Evolutionary conservation across 2,888 invertebrate genomes (phyloP), one percentile per base, ranked within the genome.

Genomic region (Ochropacha duplaris): DNA sequence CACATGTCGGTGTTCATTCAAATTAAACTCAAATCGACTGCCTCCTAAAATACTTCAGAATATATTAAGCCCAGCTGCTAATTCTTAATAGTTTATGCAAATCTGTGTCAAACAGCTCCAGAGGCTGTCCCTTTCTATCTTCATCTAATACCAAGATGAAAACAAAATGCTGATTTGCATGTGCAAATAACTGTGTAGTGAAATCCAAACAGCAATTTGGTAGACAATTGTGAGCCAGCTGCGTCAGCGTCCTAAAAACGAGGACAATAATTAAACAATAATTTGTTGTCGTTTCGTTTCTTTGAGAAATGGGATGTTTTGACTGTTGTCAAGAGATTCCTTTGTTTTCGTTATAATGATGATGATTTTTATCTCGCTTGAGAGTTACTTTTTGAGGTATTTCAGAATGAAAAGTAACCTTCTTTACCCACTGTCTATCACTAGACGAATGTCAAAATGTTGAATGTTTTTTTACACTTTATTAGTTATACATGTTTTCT

Each of bases 141-240:
- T 74, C 75, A 75, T 73, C 74, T 72, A 75, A 67, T 74, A 76
- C 68, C 72, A 71, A 77, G 78, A 85, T 81, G 82, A 88, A 90
- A 90, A 90, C 90, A 90, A 92, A 90, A 89, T 84, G 80, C 81
- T 86, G 86, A 91, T 92, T 92, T 92, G 89, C 92, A 92, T 92
- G 87, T 86, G 87, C 88, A 91, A 92, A 92, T 90, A 90, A 86
- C 86, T 79, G 73, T 83, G 86, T 89, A 88, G 90, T 83, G 89
- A 85, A 88, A 88, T 86, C 84, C 83, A 90, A 91, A 92, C 83
- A 92, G 86, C 82, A 91, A 91, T 92, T 92, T 86, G 74, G 83
- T 71, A 81, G 85, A 91, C 88, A 91, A 91, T 90, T 71, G 82
- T 70, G 67, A 65, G 71, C 78, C 90, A 91, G 90, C 86, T 90